These are phyloP conservation scores for Drosophila mercatorum DNA, from an alignment of 2,888 invertebrate genomes.

Conservation along the genomic window DNA sequence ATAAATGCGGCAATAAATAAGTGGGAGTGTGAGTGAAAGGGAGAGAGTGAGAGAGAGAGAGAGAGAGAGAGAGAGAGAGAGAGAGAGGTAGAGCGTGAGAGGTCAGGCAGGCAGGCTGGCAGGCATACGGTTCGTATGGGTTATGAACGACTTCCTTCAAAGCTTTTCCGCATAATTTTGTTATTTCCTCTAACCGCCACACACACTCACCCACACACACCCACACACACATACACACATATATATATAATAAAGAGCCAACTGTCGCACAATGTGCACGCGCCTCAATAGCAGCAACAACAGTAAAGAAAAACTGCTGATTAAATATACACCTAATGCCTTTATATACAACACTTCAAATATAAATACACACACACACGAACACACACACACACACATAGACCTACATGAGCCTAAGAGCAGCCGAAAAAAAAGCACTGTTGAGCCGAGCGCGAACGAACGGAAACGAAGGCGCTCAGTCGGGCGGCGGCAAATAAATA, in stretches of 20 bases:
- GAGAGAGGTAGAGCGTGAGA: neutral
- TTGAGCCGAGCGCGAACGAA: conserved; percentile 24
- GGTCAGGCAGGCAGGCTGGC: neutral
- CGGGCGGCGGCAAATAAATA: conserved; percentile 71
- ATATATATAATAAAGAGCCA: conserved; percentile 43
- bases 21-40: neutral
- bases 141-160: conserved; percentile 44
- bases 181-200: conserved; percentile 10
- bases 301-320: conserved; percentile 61
- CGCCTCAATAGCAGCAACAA: conserved; percentile 45
- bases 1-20: conserved; percentile 14
- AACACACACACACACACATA: neutral
- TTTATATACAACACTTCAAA: conserved; percentile 36
- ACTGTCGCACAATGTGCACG: conserved; percentile 67
- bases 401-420: neutral
- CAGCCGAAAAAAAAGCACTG: conserved; percentile 12
- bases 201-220: neutral
- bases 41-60: neutral
- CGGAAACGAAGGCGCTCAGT: conserved; percentile 22
- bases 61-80: neutral
- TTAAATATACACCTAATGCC: conserved; percentile 71
- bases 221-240: neutral
- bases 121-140: conserved; percentile 1
- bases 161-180: conserved; percentile 68
- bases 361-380: conserved; percentile 14